Conservation (phyloP, 2,797 vertebrate species). For the Cottoperca gobio region DNA sequence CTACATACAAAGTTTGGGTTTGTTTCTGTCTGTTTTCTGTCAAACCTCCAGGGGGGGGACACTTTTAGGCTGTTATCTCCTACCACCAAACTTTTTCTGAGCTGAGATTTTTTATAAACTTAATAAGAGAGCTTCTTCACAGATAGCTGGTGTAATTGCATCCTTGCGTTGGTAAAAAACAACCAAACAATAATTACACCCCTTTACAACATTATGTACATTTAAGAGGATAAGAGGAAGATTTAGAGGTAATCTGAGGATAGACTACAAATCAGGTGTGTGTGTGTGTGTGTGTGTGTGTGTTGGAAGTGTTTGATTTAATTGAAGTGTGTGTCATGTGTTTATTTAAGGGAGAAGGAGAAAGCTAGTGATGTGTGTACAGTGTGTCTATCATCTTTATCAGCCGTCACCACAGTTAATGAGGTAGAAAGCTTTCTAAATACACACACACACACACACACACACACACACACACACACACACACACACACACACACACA, state of each 20-base stretch:
- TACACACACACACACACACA: constrained; percentile 15
- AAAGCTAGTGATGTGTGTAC: constrained; percentile 35
- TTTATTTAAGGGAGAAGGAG: constrained; percentile 1
- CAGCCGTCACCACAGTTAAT: constrained; percentile 61
- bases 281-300: constrained; percentile 4
- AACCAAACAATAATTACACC: constrained; percentile 1
- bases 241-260: constrained; percentile 4
- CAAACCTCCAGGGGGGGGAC: constrained; percentile 41
- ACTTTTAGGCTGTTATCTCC: constrained; percentile 36
- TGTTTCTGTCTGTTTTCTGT: constrained; percentile 53
- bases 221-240: no score
- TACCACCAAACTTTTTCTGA: constrained; percentile 50
- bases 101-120: constrained; percentile 32
- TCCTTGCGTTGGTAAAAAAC: constrained; percentile 4
- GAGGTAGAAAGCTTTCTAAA: constrained; percentile 35
- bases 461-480: constrained; percentile 18
- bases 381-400: constrained; percentile 56
- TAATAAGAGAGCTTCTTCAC: constrained; percentile 17
- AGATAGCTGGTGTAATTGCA: not conserved
- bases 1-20: constrained; percentile 45
- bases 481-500: constrained; percentile 21
- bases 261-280: not conserved
- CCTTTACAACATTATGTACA: not conserved
- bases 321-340: constrained; percentile 22
- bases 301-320: constrained; percentile 1